Percentiles rank a stretch among this genome's conserved stretches.
These are phyloP conservation scores for Gerris buenoi DNA, from an alignment of 1,140 invertebrate genomes.

Conservation along the genomic window DNA sequence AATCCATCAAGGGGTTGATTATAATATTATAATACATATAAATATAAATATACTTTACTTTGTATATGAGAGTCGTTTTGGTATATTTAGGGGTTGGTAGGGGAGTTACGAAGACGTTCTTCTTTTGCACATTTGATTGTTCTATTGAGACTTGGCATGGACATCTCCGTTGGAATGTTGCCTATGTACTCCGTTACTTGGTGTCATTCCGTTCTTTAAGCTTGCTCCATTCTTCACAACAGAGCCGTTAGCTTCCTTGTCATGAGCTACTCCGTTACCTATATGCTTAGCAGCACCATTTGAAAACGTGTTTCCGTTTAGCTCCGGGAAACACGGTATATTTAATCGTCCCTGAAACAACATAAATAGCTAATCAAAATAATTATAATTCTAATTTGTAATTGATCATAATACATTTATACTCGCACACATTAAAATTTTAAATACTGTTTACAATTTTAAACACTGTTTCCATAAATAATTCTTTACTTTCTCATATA, in stretches of 20 bases:
- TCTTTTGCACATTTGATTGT: background rate
- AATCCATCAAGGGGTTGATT: too few species aligned
- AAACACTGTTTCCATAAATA: background rate
- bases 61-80: background rate
- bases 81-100: background rate
- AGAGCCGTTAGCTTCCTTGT: background rate
- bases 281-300: background rate
- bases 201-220: background rate
- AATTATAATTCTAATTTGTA: background rate
- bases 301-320: background rate
- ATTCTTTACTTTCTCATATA: background rate
- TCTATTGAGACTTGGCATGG: background rate
- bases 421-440: background rate
- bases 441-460: background rate
- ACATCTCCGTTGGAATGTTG: background rate
- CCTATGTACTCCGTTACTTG: background rate
- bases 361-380: background rate
- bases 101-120: background rate
- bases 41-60: background rate
- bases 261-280: background rate
- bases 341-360: background rate
- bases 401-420: background rate
- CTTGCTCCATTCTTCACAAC: background rate
- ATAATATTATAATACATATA: background rate
- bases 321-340: background rate